Conservation (phyloP, 1,140 invertebrate species). For the roundworm (Caenorhabditis elegans) region DNA sequence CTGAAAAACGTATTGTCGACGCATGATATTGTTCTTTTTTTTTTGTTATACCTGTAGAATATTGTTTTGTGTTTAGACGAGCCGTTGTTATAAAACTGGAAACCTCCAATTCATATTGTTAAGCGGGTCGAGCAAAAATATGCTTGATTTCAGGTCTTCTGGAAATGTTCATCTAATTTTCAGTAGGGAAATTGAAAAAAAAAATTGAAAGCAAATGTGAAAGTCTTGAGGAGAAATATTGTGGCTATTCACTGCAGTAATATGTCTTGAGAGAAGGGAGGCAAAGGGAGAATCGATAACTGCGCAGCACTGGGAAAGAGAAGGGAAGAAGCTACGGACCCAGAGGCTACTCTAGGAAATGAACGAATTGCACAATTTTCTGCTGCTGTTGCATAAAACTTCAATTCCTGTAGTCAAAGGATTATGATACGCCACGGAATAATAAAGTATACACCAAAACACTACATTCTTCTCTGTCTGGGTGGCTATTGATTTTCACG, state of each 20-base stretch:
- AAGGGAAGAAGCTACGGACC: not conserved
- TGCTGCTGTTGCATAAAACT: too few relatives aligned
- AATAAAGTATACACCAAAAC: too few relatives aligned
- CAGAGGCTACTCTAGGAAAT: not conserved
- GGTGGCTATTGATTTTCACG: not conserved
- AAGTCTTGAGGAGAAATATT: not conserved
- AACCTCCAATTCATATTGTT: not conserved
- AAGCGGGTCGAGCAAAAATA: too few relatives aligned
- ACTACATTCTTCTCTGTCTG: not conserved
- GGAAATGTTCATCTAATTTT: not conserved
- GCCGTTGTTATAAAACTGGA: not conserved
- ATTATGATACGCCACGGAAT: too few relatives aligned
- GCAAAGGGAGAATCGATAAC: constrained; percentile 5
- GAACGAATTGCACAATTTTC: too few relatives aligned
- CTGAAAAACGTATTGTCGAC: too few relatives aligned
- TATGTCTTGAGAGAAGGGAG: not conserved
- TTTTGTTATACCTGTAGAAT: not conserved
- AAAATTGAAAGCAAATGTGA: not conserved
- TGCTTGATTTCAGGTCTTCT: not conserved
- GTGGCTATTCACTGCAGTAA: not conserved
- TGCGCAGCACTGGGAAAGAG: not conserved
- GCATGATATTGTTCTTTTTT: too few relatives aligned
- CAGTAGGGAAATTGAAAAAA: not conserved
- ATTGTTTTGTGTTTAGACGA: not conserved
- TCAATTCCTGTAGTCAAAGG: too few relatives aligned